Evolutionary conservation across 2,888 invertebrate genomes (phyloP).

Genomic region (Heliconius charithonia): DNA sequence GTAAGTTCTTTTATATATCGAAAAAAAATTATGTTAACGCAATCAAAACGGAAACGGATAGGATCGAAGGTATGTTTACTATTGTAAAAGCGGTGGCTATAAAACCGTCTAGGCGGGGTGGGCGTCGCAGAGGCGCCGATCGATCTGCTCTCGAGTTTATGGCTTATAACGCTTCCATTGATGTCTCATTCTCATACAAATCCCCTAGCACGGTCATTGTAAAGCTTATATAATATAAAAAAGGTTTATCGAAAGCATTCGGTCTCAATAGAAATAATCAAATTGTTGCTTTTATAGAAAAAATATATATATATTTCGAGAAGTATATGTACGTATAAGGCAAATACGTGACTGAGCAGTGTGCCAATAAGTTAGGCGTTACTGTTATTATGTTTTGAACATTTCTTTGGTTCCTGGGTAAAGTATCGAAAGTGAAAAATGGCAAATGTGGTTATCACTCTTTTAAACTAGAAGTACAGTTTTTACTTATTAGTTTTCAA

Average conservation of each 20-base stretch:
- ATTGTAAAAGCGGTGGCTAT: slow-evolving; percentile 24
- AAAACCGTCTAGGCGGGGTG: slow-evolving; percentile 36
- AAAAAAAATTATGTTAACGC: neutral
- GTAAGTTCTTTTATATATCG: neutral
- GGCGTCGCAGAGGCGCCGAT: slow-evolving; percentile 74
- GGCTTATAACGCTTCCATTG: slow-evolving; percentile 71
- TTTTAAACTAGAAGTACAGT: no score
- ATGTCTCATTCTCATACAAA: slow-evolving; percentile 45
- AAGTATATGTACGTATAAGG: neutral
- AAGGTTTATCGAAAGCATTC: neutral
- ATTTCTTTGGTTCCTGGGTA: neutral
- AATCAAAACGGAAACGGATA: slow-evolving; percentile 24
- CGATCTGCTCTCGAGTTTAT: slow-evolving; percentile 71
- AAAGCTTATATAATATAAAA: neutral
- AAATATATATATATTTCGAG: neutral
- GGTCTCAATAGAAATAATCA: neutral
- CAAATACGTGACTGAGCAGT: neutral
- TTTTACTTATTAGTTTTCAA: no score
- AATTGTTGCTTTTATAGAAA: neutral
- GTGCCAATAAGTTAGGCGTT: neutral
- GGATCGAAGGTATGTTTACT: slow-evolving; percentile 36
- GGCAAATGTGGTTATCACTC: no score
- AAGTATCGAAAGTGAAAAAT: no score
- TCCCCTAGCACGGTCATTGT: neutral
- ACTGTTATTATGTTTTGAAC: neutral